Conservation (phyloP, 2,113 vertebrate genomes). For the Oryzias celebensis region DNA sequence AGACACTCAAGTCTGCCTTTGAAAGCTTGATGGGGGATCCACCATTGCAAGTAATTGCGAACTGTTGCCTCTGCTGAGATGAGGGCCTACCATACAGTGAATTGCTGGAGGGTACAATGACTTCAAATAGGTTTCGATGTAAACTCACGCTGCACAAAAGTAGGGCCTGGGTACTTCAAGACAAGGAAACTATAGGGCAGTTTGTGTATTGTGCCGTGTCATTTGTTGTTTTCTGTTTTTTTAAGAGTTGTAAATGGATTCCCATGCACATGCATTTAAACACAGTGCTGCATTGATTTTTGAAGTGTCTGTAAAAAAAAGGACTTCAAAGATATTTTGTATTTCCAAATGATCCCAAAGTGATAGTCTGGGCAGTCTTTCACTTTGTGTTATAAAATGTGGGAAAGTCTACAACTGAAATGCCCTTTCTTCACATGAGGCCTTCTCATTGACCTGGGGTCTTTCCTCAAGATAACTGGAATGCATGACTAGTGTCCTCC, state of each 20-base stretch:
- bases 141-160: slow-evolving; percentile 70
- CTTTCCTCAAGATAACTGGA: too few species aligned
- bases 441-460: too few species aligned
- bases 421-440: too few species aligned
- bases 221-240: slow-evolving; percentile 59
- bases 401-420: too few species aligned
- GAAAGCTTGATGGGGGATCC: slow-evolving; percentile 60
- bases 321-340: not conserved
- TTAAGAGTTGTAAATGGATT: slow-evolving; percentile 65
- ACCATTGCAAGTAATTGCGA: slow-evolving; percentile 82
- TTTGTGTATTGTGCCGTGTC: slow-evolving; percentile 75
- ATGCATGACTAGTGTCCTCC: too few species aligned
- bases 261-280: slow-evolving; percentile 17
- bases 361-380: too few species aligned
- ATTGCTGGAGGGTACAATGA: slow-evolving; percentile 73
- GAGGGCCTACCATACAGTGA: slow-evolving; percentile 74
- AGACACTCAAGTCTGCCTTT: slow-evolving; percentile 72
- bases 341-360: too few species aligned
- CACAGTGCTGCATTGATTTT: not conserved
- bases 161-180: slow-evolving; percentile 42
- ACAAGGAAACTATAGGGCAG: slow-evolving; percentile 53
- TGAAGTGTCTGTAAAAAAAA: not conserved
- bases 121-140: slow-evolving; percentile 81
- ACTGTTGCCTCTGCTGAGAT: slow-evolving; percentile 75
- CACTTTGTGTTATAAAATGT: too few species aligned